Evolutionary conservation across 2,797 vertebrate genomes (phyloP), one percentile per base, ranked within the genome.

Genomic region (Melanitta fusca): DNA sequence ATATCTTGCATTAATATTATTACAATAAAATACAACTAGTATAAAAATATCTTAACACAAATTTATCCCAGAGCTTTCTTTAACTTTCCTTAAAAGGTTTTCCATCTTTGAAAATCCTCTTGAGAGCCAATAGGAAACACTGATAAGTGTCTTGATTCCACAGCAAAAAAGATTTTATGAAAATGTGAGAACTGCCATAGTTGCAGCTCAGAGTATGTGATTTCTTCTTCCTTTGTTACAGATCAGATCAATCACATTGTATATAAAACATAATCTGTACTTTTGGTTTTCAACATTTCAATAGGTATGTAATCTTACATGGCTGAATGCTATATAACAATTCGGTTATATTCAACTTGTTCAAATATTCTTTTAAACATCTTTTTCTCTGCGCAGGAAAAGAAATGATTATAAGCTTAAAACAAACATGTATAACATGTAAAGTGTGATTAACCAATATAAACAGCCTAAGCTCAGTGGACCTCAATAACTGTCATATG

Each of bases 331-430:
- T 69, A 4, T 32, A 39, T 16, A 36, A 11, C 14, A 81, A 73
- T 4, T 41, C 30, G 47, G 12, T 38, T 39, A 54, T 0, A 0
- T 45, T 69, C 28, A 21, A 22, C 49, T 75, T 81, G 20, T 81
- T 72, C 39, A 75, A 89, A 57, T 4, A 2, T n/a, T 57, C 38
- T 81, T 57, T 47, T 11, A 43, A 82, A 65, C 6, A 13, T 61
- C 38, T 71, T 21, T 32, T 77, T 75, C 43, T 85, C 43, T 2
- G 11, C 17, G 51, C 12, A 73, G 64, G 32, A 73, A 25, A 38
- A 77, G 61, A 89, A 77, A 38, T 47, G 5, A 30, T 43, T 53
- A 15, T 34, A 43, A 41, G 0, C 10, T 72, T 72, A 61, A 1
- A 39, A 41, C 16, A 61, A 81, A 65, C 5, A 65, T 7, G 4